Percentiles rank a stretch among this genome's conserved stretches.
phyloP scores from a whole-genome alignment of 2,797 vertebrate species.

The Sebastes iracundus region DNA sequence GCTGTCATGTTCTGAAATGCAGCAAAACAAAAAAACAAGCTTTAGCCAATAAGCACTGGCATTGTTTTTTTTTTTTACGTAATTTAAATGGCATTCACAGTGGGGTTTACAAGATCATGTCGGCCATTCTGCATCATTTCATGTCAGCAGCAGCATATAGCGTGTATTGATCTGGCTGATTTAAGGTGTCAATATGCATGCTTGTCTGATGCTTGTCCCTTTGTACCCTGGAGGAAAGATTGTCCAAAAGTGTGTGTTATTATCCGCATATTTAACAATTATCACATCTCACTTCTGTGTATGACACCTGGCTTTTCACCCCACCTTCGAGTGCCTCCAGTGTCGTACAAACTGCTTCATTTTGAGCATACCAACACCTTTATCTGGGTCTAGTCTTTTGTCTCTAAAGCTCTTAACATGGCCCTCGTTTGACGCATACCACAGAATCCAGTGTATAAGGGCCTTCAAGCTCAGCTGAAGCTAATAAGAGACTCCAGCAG shows the following conservation, averaged over 20 bases:
- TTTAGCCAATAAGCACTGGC: neutral
- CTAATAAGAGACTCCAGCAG: neutral
- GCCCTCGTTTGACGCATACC: neutral
- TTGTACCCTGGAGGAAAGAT: fast-evolving
- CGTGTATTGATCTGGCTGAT: neutral
- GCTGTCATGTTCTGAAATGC: constrained; percentile 30
- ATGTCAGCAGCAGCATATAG: neutral
- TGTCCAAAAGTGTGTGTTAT: neutral
- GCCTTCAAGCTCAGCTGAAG: neutral
- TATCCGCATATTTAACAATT: neutral
- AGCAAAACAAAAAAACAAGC: constrained; percentile 29
- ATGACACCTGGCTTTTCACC: no score
- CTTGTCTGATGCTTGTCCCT: neutral
- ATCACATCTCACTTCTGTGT: neutral
- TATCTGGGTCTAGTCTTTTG: neutral
- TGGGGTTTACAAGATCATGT: neutral
- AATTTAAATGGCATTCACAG: neutral
- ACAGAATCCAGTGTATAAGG: neutral
- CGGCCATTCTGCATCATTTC: neutral
- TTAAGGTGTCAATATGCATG: neutral
- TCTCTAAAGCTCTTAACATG: neutral
- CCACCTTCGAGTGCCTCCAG: neutral
- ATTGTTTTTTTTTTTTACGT: neutral
- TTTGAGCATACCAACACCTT: neutral
- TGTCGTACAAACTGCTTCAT: neutral